Evolutionary conservation across 2,888 invertebrate genomes (phyloP).

Genomic region (Esperia sulphurella): DNA sequence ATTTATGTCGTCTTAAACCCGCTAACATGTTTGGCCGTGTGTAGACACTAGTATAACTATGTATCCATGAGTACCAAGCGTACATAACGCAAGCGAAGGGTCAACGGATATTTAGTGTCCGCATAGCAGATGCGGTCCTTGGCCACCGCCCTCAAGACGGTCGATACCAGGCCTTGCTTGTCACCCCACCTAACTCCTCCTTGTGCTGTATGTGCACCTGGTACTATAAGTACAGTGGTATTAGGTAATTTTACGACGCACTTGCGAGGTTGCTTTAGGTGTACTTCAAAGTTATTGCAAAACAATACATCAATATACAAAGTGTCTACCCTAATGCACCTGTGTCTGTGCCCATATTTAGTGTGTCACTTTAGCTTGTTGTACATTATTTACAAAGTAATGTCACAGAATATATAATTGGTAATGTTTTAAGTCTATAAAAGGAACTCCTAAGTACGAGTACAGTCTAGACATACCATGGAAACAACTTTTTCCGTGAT

Average conservation of each 20-base stretch:
- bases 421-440: no score
- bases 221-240: constrained; percentile 30
- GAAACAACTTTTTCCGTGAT: no score
- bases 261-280: constrained; percentile 17
- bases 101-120: constrained; percentile 76
- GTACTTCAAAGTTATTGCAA: neutral
- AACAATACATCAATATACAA: neutral
- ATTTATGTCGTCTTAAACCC: neutral
- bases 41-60: neutral
- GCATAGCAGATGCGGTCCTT: constrained; percentile 76
- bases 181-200: constrained; percentile 71
- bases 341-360: no score
- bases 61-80: constrained; percentile 34
- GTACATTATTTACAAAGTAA: no score
- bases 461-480: no score
- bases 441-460: no score
- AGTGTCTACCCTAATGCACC: no score
- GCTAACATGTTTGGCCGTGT: neutral
- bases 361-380: no score
- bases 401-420: no score
- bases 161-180: constrained; percentile 58
- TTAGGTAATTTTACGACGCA: no score
- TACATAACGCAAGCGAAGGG: constrained; percentile 57
- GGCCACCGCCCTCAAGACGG: constrained; percentile 75
- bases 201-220: constrained; percentile 64